Evolutionary conservation across 1,140 invertebrate species (phyloP).

Genomic region (Dolichoris vasculosae): DNA sequence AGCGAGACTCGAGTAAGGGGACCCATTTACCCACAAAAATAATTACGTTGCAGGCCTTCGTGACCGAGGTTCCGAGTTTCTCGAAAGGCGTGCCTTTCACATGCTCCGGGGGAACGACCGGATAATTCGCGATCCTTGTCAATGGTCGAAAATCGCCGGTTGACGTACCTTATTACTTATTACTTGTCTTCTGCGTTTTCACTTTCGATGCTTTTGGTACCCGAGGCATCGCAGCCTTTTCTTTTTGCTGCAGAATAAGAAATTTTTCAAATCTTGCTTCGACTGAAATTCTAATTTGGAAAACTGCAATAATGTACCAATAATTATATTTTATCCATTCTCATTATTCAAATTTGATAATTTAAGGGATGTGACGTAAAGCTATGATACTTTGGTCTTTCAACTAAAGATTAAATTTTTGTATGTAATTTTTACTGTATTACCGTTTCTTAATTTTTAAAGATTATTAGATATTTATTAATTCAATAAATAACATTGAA

Average conservation of each 20-base stretch:
- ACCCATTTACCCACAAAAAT: slow-evolving; percentile 41
- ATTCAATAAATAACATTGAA: not conserved
- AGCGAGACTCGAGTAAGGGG: not conserved
- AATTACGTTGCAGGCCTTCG: slow-evolving; percentile 12
- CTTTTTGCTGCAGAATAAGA: no score
- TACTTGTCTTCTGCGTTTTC: not conserved
- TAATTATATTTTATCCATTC: no score
- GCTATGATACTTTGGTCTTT: no score
- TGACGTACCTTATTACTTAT: not conserved
- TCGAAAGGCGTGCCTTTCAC: slow-evolving; percentile 1
- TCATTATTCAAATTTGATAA: no score
- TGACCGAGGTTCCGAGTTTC: not conserved
- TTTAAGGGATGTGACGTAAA: no score
- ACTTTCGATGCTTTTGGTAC: not conserved
- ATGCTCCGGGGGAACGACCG: not conserved
- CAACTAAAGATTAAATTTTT: not conserved
- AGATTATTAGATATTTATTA: not conserved
- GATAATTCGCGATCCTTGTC: slow-evolving; percentile 16
- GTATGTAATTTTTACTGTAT: not conserved
- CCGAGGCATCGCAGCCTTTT: no score
- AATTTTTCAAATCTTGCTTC: no score
- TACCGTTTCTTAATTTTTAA: not conserved
- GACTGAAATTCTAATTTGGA: no score
- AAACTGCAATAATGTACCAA: no score
- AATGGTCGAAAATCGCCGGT: slow-evolving; percentile 25